Percentiles rank a stretch among this genome's conserved stretches.
These are phyloP conservation scores for Caerostris darwini DNA, from an alignment of 1,140 invertebrate species.

Conservation along the genomic window DNA sequence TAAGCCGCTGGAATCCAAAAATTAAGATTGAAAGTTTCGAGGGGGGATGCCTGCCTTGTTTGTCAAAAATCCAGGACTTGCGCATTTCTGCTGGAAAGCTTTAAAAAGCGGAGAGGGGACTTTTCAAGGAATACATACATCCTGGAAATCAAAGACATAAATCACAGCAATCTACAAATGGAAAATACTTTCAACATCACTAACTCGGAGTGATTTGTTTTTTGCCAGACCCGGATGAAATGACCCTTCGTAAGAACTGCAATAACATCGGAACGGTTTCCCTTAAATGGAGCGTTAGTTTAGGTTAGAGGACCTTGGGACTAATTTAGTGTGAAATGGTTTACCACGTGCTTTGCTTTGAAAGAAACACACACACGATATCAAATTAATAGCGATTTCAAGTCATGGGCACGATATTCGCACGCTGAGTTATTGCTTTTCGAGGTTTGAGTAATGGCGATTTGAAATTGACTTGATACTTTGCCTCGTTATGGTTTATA, in stretches of 20 bases:
- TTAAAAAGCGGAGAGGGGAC: slow-evolving; percentile 22
- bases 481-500: not conserved
- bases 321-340: slow-evolving; percentile 60
- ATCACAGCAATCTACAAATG: slow-evolving; percentile 70
- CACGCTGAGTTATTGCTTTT: not conserved
- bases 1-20: not conserved
- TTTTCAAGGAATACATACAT: not conserved
- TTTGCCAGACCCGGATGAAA: not conserved
- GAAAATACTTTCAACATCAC: slow-evolving; percentile 67
- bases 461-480: not conserved
- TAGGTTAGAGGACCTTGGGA: not conserved
- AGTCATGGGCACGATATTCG: slow-evolving; percentile 18
- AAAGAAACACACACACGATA: not conserved
- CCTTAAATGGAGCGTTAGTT: slow-evolving; percentile 43
- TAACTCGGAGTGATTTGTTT: slow-evolving; percentile 37
- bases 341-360: not conserved
- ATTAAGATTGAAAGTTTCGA: not conserved
- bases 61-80: slow-evolving; percentile 11
- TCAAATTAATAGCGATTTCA: slow-evolving; percentile 28
- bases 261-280: not conserved
- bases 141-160: slow-evolving; percentile 40
- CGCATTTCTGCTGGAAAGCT: not conserved
- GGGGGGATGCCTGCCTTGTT: not conserved
- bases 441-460: not conserved
- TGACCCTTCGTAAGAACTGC: not conserved